phyloP scores from a whole-genome alignment of 2,888 invertebrate genomes.

The Cremastinae sp. region DNA sequence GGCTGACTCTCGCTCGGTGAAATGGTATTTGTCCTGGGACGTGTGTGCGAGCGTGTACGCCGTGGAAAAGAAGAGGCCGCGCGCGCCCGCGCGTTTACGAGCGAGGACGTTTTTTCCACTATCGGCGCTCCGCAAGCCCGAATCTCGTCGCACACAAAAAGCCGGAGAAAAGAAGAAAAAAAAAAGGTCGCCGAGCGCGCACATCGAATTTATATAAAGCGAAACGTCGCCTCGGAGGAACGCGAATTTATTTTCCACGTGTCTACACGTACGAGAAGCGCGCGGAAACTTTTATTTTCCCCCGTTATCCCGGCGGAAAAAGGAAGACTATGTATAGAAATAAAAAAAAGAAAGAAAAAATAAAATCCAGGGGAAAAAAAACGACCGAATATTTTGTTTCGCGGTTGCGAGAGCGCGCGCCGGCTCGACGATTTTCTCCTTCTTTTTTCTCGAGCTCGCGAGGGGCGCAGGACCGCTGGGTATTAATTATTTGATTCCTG shows the following conservation, averaged over 20 bases:
- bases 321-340: slow-evolving; percentile 2
- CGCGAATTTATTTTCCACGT: slow-evolving; percentile 62
- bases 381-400: slow-evolving; percentile 7
- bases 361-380: slow-evolving; percentile 3
- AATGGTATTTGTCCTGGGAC: slow-evolving; percentile 56
- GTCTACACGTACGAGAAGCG: slow-evolving; percentile 2
- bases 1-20: slow-evolving; percentile 64
- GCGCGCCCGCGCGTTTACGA: slow-evolving; percentile 50
- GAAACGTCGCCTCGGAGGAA: slow-evolving; percentile 56
- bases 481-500: slow-evolving; percentile 57
- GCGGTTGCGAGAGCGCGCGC: slow-evolving; percentile 14
- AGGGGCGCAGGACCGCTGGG: slow-evolving; percentile 1
- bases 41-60: slow-evolving; percentile 29
- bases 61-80: slow-evolving; percentile 44
- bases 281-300: slow-evolving; percentile 37
- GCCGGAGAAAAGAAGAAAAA: slow-evolving; percentile 41
- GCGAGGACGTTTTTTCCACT: slow-evolving; percentile 38
- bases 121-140: slow-evolving; percentile 53
- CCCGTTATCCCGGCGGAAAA: slow-evolving; percentile 21
- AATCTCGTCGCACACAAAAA: slow-evolving; percentile 69
- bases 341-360: slow-evolving; percentile 8
- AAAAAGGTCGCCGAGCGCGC: slow-evolving; percentile 64
- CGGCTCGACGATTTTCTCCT: not conserved
- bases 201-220: slow-evolving; percentile 72
- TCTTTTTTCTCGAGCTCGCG: no score